phyloP scores from a whole-genome alignment of 2,888 invertebrate species.

The Biston betularia region DNA sequence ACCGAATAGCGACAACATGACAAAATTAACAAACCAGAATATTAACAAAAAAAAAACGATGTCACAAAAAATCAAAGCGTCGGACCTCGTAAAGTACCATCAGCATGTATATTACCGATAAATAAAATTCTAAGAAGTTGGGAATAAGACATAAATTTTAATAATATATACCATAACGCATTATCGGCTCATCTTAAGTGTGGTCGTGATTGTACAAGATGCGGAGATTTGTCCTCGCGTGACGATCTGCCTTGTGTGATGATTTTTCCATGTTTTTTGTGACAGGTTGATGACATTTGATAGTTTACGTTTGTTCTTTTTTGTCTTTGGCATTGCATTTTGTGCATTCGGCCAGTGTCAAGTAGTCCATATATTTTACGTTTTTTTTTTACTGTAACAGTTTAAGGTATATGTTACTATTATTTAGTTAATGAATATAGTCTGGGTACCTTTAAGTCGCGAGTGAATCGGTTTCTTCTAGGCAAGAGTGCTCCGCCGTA shows the following conservation, averaged over 20 bases:
- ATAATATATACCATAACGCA: slow-evolving; percentile 75
- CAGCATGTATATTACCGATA: slow-evolving; percentile 84
- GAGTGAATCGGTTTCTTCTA: too few species aligned
- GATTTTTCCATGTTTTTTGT: slow-evolving; percentile 42
- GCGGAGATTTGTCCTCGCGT: slow-evolving; percentile 49
- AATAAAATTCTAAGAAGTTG: slow-evolving; percentile 81
- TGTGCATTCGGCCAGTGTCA: neutral
- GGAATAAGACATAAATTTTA: slow-evolving; percentile 85
- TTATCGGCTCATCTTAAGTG: slow-evolving; percentile 73
- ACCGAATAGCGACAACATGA: slow-evolving; percentile 6
- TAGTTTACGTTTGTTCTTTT: slow-evolving; percentile 27
- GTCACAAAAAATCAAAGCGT: slow-evolving; percentile 48
- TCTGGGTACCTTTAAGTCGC: too few species aligned
- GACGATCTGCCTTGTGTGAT: slow-evolving; percentile 38
- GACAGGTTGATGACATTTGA: slow-evolving; percentile 43
- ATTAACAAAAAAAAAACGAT: neutral
- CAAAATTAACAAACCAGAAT: neutral
- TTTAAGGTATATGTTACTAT: too few species aligned
- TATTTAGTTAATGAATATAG: too few species aligned
- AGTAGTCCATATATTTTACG: too few species aligned
- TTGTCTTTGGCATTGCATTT: neutral
- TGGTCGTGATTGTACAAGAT: slow-evolving; percentile 58
- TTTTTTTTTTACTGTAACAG: too few species aligned
- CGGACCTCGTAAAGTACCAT: slow-evolving; percentile 65
- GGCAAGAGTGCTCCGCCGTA: too few species aligned